phyloP scores from a whole-genome alignment of 2,797 vertebrate genomes.

The Spizella passerina region DNA sequence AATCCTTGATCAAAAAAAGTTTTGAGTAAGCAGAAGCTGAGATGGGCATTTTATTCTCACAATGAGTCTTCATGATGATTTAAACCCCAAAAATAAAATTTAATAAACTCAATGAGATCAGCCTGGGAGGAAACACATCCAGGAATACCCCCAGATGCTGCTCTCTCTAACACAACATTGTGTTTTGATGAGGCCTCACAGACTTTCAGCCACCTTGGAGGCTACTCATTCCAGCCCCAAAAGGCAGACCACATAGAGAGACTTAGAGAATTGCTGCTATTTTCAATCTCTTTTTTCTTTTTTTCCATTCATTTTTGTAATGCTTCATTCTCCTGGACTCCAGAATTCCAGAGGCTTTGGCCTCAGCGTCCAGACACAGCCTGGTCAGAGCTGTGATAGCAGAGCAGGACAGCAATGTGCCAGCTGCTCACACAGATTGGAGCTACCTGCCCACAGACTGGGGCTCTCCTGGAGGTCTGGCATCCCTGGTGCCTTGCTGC shows the following conservation, averaged over 20 bases:
- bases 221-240: background rate
- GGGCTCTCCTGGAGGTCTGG: background rate
- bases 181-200: background rate
- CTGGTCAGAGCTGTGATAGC: background rate
- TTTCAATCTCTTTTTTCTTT: background rate
- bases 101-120: background rate
- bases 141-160: background rate
- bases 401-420: background rate
- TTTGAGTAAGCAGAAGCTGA: background rate
- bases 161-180: background rate
- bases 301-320: background rate
- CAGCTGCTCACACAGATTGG: fast-evolving
- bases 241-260: background rate
- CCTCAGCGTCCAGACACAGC: background rate
- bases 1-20: too few species aligned
- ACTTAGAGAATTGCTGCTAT: background rate
- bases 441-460: background rate
- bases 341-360: background rate
- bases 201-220: background rate
- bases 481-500: background rate
- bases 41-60: background rate
- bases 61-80: background rate
- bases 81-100: background rate
- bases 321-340: background rate
- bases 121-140: background rate